Base-by-base conservation (phyloP, 92 coral and sea anemone species). In the Porites cylindrica region DNA sequence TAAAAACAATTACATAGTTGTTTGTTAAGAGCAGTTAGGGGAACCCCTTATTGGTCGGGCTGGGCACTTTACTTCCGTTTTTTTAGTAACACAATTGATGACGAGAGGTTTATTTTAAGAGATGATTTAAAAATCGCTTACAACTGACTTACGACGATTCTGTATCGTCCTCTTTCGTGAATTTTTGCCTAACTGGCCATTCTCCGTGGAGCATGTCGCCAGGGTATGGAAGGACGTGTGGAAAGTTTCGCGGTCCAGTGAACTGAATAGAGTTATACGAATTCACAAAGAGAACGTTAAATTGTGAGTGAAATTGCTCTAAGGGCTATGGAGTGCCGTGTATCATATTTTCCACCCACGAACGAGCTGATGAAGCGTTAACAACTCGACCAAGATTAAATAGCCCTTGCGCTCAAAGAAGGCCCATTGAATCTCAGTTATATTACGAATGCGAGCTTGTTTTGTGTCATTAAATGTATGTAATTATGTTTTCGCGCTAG, bases 1-100 rank as follows among this genome's bases (percentile, higher is more conserved):
- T 38, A 21, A 56, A 11, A n/a, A 21, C 32, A 76, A 53, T 23
- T 32, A 69, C 20, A 54, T 68, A 23, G 20, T 38, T 52, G 59
- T 11, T 32, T 68, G 21, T 50, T 38, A 83, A 73, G 80, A 8
- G 7, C 29, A n/a, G n/a, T 64, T 18, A 13, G 87, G 87, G 87
- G 87, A 83, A 83, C 62, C 87, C 87, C 87, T 20, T 14, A 10
- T 38, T 60, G 6, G 26, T 77, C 10, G 69, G 69, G 70, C 50
- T 23, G 29, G 70, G 69, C 52, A 8, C 10, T 3, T 18, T 9
- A 38, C 53, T 62, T 66, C 54, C 65, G 54, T 62, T 26, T 7
- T 14, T 29, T 58, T 32, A 38, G 47, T 61, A 51, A 72, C 50
- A 77, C 78, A 9, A 13, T 5, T 10, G 76, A 3, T 69, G 76